Base-by-base conservation (phyloP, 2,113 vertebrate genomes). In the Istiophorus platypterus region DNA sequence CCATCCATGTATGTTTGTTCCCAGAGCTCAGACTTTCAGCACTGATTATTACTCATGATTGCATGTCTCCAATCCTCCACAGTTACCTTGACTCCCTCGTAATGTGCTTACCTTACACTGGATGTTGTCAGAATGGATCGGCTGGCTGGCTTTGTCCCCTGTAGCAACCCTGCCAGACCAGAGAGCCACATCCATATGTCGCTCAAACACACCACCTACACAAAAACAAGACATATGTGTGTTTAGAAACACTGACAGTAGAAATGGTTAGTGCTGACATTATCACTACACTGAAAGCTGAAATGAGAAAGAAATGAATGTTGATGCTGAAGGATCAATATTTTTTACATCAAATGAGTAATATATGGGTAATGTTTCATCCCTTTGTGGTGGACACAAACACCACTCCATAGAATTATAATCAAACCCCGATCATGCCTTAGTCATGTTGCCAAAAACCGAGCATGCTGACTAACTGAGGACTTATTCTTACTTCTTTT, bases 201-300 rank as follows among this genome's bases (percentile, higher is more conserved):
- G 88, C 24, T 82, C 80, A 67, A 91, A 94, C 39, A 76, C 71
- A 0, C 73, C 88, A 26, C 78, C 92, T 91, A 59, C 26, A 75
- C 14, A 51, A 52, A 71, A 7, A 81, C n/a, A 56, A 22, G 22
- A 22, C 27, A 18, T 2, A 34, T 2, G 13, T 61, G 22, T 22
- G 5, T 42, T 70, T 6, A 65, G n/a, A 52, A 17, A 71, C 20
- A 52, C 20, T 1, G 18, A 65, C 29, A 9, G 31, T 13, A 7
- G 2, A 47, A 7, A 65, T 13, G 10, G 15, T 76, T 45, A 34
- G 22, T 47, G 45, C 9, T 31, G 7, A 29, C 29, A 10, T 13
- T 59, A 41, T 64, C 14, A 10, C 13, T 22, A 39, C 4, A 26
- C n/a, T 24, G 20, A 24, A 54, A 54, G 22, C 57, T 70, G 7